A percentile compares a stretch with the other conserved stretches of the same genome.
phyloP scores from a whole-genome alignment of 2,113 vertebrate genomes.

The Grus americana region DNA sequence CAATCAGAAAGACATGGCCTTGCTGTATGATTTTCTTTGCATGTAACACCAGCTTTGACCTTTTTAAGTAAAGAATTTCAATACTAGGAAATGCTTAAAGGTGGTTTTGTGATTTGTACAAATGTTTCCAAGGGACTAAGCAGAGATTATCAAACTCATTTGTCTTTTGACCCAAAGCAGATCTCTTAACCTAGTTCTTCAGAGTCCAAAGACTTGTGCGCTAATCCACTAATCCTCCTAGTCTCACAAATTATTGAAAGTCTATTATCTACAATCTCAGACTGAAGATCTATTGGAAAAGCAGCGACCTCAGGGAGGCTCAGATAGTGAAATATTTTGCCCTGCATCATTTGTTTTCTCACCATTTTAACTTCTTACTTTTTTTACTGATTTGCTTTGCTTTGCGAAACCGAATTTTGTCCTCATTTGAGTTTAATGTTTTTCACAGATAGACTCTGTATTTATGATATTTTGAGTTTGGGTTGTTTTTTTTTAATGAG shows the following conservation, averaged over 20 bases:
- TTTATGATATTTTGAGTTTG: background rate
- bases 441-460: background rate
- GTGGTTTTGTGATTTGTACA: background rate
- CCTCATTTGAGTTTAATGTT: background rate
- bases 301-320: background rate
- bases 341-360: background rate
- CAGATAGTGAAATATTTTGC: background rate
- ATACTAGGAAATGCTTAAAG: background rate
- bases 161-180: slow-evolving; percentile 26
- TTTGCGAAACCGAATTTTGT: background rate
- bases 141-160: slow-evolving; percentile 43
- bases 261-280: background rate
- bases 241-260: slow-evolving; percentile 23
- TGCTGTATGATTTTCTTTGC: background rate
- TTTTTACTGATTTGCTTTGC: background rate
- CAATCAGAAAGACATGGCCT: background rate
- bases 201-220: background rate
- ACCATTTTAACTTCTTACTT: background rate
- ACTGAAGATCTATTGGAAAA: background rate
- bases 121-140: background rate
- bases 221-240: slow-evolving; percentile 44
- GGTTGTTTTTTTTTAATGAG: background rate
- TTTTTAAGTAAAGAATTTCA: slow-evolving; percentile 10
- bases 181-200: background rate
- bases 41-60: background rate